Conservation (phyloP, 1,140 invertebrate species). For the Campodea augens region DNA sequence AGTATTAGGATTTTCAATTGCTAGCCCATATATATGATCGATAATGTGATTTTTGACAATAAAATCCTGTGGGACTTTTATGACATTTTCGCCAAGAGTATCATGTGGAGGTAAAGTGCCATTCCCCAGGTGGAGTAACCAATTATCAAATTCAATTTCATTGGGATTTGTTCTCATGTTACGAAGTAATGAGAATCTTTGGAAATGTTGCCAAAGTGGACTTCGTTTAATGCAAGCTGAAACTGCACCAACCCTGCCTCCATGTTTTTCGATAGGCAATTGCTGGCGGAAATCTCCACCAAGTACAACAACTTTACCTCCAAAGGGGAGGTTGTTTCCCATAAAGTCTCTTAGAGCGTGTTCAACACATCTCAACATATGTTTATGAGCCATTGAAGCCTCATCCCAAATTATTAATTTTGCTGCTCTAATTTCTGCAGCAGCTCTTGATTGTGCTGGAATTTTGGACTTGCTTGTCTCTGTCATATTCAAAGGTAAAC, state of each 20-base stretch:
- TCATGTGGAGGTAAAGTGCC: constrained; percentile 5
- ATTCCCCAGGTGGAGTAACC: constrained; percentile 12
- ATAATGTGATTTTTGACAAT: constrained; percentile 7
- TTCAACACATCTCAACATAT: background rate
- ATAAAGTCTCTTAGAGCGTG: background rate
- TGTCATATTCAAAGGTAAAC: background rate
- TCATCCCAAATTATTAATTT: background rate
- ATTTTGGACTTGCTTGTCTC: background rate
- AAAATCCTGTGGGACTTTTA: constrained; percentile 9
- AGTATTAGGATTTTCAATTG: background rate
- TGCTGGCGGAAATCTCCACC: constrained; percentile 19
- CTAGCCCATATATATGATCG: constrained; percentile 8
- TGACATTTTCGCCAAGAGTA: background rate
- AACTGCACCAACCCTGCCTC: constrained; percentile 12
- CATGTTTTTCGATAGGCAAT: constrained; percentile 15
- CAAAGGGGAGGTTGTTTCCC: constrained; percentile 1
- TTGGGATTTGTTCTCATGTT: constrained; percentile 1
- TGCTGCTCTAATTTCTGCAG: background rate
- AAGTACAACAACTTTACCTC: constrained; percentile 9
- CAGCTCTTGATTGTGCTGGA: background rate
- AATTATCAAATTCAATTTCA: constrained; percentile 9
- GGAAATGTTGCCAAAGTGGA: constrained; percentile 7
- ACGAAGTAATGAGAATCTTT: background rate
- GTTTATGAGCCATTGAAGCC: background rate
- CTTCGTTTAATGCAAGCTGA: constrained; percentile 17